These are phyloP conservation scores for Leptopterna dolabrata DNA, from an alignment of 2,888 invertebrate species.

Conservation along the genomic window DNA sequence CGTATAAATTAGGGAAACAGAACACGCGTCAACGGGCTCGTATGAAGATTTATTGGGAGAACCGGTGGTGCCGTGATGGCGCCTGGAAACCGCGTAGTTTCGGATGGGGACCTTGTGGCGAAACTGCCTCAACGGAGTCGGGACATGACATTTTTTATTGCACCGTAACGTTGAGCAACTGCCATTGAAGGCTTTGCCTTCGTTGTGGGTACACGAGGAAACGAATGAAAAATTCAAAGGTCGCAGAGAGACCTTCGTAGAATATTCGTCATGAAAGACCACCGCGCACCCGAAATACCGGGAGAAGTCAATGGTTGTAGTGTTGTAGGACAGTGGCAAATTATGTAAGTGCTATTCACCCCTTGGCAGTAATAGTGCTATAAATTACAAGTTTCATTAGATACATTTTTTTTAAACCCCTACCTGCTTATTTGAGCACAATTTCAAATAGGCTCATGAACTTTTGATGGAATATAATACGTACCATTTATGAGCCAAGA, in stretches of 20 bases:
- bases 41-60: background rate
- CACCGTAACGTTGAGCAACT: background rate
- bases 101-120: background rate
- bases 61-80: background rate
- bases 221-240: background rate
- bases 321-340: no score
- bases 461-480: no score
- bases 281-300: no score
- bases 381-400: no score
- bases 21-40: background rate
- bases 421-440: no score
- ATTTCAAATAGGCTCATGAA: no score
- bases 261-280: background rate
- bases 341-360: no score
- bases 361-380: no score
- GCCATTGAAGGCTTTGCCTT: background rate
- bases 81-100: background rate
- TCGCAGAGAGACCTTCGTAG: background rate
- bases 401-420: no score
- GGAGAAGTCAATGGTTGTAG: background rate
- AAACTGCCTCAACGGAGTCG: background rate
- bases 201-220: background rate
- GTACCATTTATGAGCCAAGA: no score
- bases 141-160: background rate
- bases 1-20: background rate